Base-by-base conservation (phyloP, 2,888 invertebrate genomes). In the Rotaria magnacalcarata region DNA sequence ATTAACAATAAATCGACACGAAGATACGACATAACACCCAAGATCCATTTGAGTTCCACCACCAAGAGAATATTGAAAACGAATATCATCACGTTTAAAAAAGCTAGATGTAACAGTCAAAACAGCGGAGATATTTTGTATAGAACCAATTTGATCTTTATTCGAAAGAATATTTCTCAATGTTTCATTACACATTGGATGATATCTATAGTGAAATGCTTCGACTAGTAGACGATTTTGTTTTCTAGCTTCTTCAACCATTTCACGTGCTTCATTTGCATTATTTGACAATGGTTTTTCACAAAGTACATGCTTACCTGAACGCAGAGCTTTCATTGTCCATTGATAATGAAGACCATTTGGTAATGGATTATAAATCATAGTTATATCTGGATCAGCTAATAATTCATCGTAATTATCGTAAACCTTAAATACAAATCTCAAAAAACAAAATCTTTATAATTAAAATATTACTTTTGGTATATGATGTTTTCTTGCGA, bases 191-290 rank as follows among this genome's bases (percentile, higher is more conserved):
- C 47, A 47, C 47, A 80, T 47, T 80, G 80, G 80, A 80, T 80
- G 80, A 80, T 80, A 80, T 47, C 80, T 7, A 47, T 80, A 80
- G n/a, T 80, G 80, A 47, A 80, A 80, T 47, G 80, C 80, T 80
- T 80, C 80, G 4, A 80, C 80, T 11, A 80, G 47, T 47, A 80
- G 24, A 47, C 47, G 47, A n/a, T 80, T 80, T 67, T 67, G 67
- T 67, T 41, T 67, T 80, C n/a, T 80, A 14, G 80, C 80, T 80
- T 47, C 47, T 43, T 80, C 80, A 47, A 80, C 80, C 80, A 80
- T 80, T 47, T 80, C 80, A 10, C 43, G 43, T 24, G 80, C 80
- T 80, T 80, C 80, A n/a, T 47, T 3, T 5, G 47, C 19, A 47
- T 80, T 80, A 47, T 80, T 80, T 3, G 47, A 16, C 10, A 80